phyloP scores from a whole-genome alignment of 2,888 invertebrate genomes.

The Drosophila austrosaltans region DNA sequence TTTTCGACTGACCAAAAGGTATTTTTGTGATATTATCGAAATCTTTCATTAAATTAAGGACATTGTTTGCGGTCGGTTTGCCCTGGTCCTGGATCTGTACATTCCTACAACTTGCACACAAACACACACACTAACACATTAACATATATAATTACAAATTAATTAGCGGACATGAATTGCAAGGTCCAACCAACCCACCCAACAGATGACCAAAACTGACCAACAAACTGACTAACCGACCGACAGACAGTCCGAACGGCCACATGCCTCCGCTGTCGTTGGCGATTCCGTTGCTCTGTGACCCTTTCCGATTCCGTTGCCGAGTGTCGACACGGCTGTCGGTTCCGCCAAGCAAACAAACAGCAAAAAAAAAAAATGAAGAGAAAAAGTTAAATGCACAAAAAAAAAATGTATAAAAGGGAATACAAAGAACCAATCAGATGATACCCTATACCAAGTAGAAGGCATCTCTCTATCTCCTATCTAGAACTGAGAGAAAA shows the following conservation, averaged over 20 bases:
- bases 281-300: slow-evolving; percentile 35
- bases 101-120: slow-evolving; percentile 15
- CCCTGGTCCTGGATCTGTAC: slow-evolving; percentile 26
- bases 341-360: slow-evolving; percentile 54
- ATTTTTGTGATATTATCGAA: slow-evolving; percentile 66
- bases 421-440: not conserved
- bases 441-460: not conserved
- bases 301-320: slow-evolving; percentile 37
- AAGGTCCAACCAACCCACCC: slow-evolving; percentile 55
- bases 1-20: slow-evolving; percentile 38
- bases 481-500: too few relatives aligned
- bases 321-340: slow-evolving; percentile 68
- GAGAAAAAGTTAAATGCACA: not conserved
- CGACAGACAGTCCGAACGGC: slow-evolving; percentile 15
- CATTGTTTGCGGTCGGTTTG: slow-evolving; percentile 58
- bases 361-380: not conserved
- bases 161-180: slow-evolving; percentile 75
- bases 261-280: slow-evolving; percentile 28
- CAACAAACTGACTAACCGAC: slow-evolving; percentile 45
- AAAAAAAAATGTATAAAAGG: not conserved
- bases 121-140: slow-evolving; percentile 52
- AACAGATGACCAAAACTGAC: slow-evolving; percentile 28
- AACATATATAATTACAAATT: slow-evolving; percentile 77
- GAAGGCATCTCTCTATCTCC: too few relatives aligned
- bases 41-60: slow-evolving; percentile 77